Evolutionary conservation across 37 sponge, comb jelly and placozoan species (phyloP), one percentile per base, ranked within the genome.

Genomic region (Bolinopsis microptera): DNA sequence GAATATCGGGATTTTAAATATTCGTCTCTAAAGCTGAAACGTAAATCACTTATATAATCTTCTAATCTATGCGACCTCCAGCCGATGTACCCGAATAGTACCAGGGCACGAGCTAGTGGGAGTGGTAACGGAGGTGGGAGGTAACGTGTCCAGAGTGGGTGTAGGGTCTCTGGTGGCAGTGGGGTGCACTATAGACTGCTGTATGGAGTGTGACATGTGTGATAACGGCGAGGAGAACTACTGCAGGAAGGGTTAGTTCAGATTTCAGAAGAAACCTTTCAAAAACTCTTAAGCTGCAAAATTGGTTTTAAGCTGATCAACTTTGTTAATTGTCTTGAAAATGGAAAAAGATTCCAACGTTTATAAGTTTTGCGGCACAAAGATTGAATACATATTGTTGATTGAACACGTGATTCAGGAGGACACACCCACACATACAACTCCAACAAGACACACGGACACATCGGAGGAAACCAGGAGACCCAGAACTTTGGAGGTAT

Each of bases 61-160:
- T 24, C 75, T 48, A 48, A 48, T 48, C 5, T 48, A 18, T 48
- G 61, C n/a, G 13, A 48, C 61, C 21, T 28, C 75, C 5, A n/a
- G 75, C 31, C 75, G 18, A 72, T 72, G 75, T 72, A 72, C 75
- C 75, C 75, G 75, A n/a, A 72, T 72, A 8, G 75, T 72, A 72
- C 75, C 75, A 21, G 75, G 75, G 26, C 75, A 72, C 75, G 75
- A 72, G 75, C 26, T 72, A n/a, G 75, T 72, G 18, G 75, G 75
- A 72, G 75, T 72, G 26, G 75, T 72, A 5, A 24, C 75, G 18
- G 75, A 72, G 26, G 31, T 72, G 31, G 75, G 75, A 21, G 13
- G 38, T 13, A 23, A 31, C 16, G 75, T 72, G 26, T 23, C 75
- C 5, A 5, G 31, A 8, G 75, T 72, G 5, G 26, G 5, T 23